Conservation (phyloP, 2,888 invertebrate genomes). For the Mycalesis mineus region DNA sequence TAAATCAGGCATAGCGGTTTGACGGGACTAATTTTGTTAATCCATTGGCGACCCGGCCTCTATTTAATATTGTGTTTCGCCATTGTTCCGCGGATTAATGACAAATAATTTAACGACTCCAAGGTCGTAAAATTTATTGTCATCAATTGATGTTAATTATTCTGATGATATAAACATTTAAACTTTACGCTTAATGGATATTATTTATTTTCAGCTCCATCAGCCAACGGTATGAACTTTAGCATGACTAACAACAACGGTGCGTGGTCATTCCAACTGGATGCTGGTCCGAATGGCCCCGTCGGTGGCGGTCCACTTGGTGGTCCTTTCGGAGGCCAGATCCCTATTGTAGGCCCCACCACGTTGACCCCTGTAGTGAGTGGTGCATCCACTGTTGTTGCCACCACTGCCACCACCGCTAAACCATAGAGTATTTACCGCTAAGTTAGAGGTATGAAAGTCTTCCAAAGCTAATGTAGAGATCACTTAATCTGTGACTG, state of each 20-base stretch:
- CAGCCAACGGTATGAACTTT: slow-evolving; percentile 41
- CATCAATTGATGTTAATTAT: too few species aligned
- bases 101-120: too few species aligned
- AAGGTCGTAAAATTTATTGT: too few species aligned
- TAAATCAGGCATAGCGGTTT: too few species aligned
- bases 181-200: neutral
- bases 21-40: too few species aligned
- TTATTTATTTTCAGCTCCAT: slow-evolving; percentile 40
- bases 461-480: neutral
- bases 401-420: neutral
- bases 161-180: too few species aligned
- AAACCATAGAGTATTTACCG: neutral
- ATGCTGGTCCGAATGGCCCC: slow-evolving; percentile 19
- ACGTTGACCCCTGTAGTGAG: neutral
- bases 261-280: slow-evolving; percentile 21
- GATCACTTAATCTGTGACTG: too few species aligned
- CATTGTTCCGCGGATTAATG: too few species aligned
- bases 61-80: too few species aligned
- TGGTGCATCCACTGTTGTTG: neutral
- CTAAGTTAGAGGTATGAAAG: neutral
- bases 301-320: neutral
- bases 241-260: slow-evolving; percentile 33
- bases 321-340: neutral
- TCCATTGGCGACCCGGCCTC: too few species aligned
- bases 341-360: neutral